Base-by-base conservation (phyloP, 2,113 vertebrate genomes). In the Mixornis gularis region DNA sequence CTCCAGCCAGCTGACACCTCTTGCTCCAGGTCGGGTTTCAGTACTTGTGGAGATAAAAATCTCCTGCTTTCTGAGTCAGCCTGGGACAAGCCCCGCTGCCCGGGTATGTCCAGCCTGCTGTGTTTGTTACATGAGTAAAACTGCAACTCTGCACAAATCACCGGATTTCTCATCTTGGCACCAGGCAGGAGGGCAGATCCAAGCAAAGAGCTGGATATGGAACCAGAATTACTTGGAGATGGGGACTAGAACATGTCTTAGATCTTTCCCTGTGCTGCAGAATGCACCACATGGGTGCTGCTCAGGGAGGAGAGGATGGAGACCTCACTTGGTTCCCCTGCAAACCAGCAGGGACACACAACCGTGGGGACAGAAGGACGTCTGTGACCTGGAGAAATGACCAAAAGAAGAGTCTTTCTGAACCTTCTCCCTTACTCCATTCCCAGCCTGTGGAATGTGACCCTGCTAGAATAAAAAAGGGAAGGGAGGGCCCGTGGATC, bases 71-170 rank as follows among this genome's bases (percentile, higher is more conserved):
- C 38, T 89, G 89, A 95, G 81, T 79, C 87, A 95, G 68, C 19
- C 55, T 27, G 81, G 91, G 89, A 53, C 80, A 26, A 87, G 70
- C 63, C 64, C 64, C 10, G 10, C 17, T 15, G 7, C 56, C 73
- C 7, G 79, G 92, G 85, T 94, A 87, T 87, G 70, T 73, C 92
- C 94, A 89, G 78, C 20, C 30, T 63, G 40, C 79, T 25, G 38
- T 27, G 55, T 36, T 87, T 66, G 49, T 24, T 10, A 21, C 9
- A 3, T 29, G 87, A 95, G 78, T 58, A 27, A 91, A 43, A 87
- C 26, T 0, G 0, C 55, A 55, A 70, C 80, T 36, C 38, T 16
- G 32, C 0, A 0, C 65, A 21, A 66, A 43, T 8, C 68, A 36
- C 5, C 0, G 1, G 32, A 43, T 59, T n/a, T 26, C 64, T 69